Conservation (phyloP, 2,888 invertebrate species). For the Bellardia pandia region DNA sequence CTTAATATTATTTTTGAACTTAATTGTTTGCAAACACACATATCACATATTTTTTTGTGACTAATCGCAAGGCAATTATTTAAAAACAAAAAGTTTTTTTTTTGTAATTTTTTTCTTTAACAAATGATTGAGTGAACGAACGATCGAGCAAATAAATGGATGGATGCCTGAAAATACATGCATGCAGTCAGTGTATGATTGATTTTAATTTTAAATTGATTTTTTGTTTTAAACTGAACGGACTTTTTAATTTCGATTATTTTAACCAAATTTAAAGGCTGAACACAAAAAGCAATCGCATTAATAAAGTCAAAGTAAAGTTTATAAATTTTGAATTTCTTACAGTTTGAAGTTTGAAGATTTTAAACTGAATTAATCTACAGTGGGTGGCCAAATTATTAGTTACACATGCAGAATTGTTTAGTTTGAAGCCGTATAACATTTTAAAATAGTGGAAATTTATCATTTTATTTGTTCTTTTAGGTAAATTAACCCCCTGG, state of each 20-base stretch:
- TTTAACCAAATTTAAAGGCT: slow-evolving; percentile 15
- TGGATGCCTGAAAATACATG: neutral
- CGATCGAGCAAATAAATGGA: slow-evolving; percentile 4
- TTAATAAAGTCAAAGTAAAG: neutral
- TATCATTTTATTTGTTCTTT: too few species aligned
- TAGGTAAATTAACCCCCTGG: too few species aligned
- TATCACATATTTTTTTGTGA: neutral
- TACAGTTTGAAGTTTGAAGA: too few species aligned
- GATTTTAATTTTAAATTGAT: slow-evolving; percentile 55
- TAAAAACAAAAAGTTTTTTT: slow-evolving; percentile 27
- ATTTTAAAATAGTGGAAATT: too few species aligned
- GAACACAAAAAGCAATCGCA: neutral
- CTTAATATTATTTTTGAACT: neutral
- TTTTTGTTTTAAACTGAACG: slow-evolving; percentile 17
- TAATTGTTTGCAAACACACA: neutral
- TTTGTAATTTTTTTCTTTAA: neutral
- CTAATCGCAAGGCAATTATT: slow-evolving; percentile 45
- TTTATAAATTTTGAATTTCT: neutral
- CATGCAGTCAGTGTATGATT: slow-evolving; percentile 52
- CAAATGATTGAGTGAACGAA: neutral
- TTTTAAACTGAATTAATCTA: too few species aligned
- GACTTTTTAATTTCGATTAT: slow-evolving; percentile 15
- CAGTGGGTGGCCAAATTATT: too few species aligned
- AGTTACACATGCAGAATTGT: too few species aligned
- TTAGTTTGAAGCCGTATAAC: too few species aligned